Conservation (phyloP, 1,140 invertebrate species). For the Nasonia giraulti region DNA sequence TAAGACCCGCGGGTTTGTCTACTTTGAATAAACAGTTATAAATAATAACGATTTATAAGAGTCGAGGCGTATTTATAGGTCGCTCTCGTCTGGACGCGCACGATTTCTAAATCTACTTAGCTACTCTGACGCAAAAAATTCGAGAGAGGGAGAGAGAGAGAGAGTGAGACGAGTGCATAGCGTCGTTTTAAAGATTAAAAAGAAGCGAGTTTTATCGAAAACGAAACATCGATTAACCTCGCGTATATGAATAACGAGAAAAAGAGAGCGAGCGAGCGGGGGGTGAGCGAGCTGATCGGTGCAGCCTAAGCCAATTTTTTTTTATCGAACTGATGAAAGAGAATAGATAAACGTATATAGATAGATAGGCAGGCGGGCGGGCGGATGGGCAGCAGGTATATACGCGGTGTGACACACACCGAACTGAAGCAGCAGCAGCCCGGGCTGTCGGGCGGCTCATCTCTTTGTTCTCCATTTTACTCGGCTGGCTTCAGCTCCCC, state of each 20-base stretch:
- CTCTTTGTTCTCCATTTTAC: constrained; percentile 53
- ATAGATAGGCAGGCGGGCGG: constrained; percentile 7
- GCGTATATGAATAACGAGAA: constrained; percentile 13
- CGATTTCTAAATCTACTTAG: constrained; percentile 4
- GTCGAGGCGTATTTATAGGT: constrained; percentile 13
- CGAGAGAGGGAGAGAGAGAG: neutral
- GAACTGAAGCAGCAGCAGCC: constrained; percentile 31
- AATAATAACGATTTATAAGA: constrained; percentile 37
- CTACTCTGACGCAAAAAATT: neutral
- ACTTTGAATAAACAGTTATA: constrained; percentile 39
- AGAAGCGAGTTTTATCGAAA: constrained; percentile 51
- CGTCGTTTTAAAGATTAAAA: constrained; percentile 1
- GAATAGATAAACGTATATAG: constrained; percentile 52
- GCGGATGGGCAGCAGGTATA: neutral
- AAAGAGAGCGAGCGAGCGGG: neutral
- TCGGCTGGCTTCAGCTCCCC: constrained; percentile 47
- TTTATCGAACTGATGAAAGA: constrained; percentile 44
- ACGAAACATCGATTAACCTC: constrained; percentile 50
- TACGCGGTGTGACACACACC: constrained; percentile 37
- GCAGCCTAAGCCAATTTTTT: constrained; percentile 30
- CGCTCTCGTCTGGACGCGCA: neutral
- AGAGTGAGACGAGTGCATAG: constrained; percentile 3
- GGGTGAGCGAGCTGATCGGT: constrained; percentile 14
- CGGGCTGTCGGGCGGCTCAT: constrained; percentile 35
- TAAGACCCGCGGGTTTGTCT: neutral